Evolutionary conservation across 35 echinoderm and acorn worm genomes (phyloP).

Genomic region (Heliocidaris tuberculata): DNA sequence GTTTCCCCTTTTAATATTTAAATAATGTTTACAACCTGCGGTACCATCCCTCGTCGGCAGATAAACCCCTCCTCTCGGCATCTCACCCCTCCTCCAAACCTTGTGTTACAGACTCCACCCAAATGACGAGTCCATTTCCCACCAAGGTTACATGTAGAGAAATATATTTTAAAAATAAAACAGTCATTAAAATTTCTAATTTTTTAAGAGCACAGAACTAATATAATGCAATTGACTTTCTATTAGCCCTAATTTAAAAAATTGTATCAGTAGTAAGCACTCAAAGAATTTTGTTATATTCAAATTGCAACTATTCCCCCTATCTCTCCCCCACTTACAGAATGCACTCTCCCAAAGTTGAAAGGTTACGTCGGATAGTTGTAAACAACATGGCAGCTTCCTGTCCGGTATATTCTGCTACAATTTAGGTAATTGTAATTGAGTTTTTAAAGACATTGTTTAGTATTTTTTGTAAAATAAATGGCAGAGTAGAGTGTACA

Average conservation of each 20-base stretch:
- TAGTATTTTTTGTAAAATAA: not conserved
- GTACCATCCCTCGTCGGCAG: too few species aligned
- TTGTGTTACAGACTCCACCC: not conserved
- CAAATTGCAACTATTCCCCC: not conserved
- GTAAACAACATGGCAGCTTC: slow-evolving; percentile 43
- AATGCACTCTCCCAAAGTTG: not conserved
- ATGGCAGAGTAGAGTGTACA: not conserved
- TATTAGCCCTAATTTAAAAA: too few species aligned
- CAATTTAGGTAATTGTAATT: not conserved
- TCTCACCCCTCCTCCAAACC: not conserved
- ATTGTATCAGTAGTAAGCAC: too few species aligned
- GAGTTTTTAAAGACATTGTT: not conserved
- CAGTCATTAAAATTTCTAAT: too few species aligned
- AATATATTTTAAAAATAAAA: too few species aligned
- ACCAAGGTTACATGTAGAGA: not conserved
- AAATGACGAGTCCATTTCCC: not conserved
- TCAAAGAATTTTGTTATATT: not conserved
- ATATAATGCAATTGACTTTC: too few species aligned
- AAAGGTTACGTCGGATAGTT: not conserved
- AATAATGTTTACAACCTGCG: too few species aligned
- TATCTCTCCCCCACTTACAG: not conserved
- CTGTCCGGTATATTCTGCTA: slow-evolving; percentile 15
- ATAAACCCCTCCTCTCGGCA: not conserved
- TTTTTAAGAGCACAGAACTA: too few species aligned
- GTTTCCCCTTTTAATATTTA: too few species aligned